A percentile compares a stretch with the other conserved stretches of the same genome.
Evolutionary conservation across 2,113 vertebrate species (phyloP).

Genomic region (Pollimyrus isidori): DNA sequence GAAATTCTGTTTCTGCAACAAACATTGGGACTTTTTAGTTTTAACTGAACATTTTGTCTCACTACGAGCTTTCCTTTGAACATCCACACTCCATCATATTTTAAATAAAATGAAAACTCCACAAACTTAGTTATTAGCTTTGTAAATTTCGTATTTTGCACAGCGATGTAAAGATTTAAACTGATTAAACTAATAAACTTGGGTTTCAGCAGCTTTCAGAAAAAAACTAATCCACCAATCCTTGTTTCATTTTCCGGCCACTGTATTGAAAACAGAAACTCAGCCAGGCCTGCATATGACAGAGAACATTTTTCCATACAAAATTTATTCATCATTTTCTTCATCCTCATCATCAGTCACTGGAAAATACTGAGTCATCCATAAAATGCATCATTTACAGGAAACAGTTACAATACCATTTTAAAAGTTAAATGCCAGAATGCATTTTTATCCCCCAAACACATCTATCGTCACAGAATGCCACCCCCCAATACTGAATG

Average conservation of each 20-base stretch:
- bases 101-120: neutral
- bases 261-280: neutral
- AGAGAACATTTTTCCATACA: neutral
- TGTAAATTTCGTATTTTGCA: neutral
- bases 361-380: neutral
- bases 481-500: neutral
- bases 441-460: neutral
- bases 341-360: neutral
- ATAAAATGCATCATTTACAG: conserved; percentile 40
- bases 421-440: neutral
- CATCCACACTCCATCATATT: neutral
- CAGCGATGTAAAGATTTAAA: neutral
- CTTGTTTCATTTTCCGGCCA: neutral
- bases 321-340: neutral
- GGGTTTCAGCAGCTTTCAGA: neutral
- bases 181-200: neutral
- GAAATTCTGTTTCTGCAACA: neutral
- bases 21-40: neutral
- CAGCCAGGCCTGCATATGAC: neutral
- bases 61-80: neutral
- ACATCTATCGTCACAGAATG: neutral
- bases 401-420: conserved; percentile 10
- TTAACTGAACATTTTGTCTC: neutral
- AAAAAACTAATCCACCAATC: neutral
- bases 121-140: neutral